phyloP scores from a whole-genome alignment of 2,888 invertebrate species.

The Mythimna loreyi region DNA sequence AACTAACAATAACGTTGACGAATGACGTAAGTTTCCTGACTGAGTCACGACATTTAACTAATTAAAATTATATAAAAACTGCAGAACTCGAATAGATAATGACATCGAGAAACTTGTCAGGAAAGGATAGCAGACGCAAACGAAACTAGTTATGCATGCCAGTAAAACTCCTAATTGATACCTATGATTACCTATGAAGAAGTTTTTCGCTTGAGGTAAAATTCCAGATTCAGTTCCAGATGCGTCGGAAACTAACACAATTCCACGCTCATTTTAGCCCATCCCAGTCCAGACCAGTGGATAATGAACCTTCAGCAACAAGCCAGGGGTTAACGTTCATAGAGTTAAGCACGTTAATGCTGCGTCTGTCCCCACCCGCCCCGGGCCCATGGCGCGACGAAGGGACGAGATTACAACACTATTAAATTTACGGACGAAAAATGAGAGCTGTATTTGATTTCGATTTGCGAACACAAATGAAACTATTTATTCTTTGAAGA shows the following conservation, averaged over 20 bases:
- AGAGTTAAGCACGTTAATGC: conserved; percentile 60
- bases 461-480: conserved; percentile 65
- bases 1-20: background rate
- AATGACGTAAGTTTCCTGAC: background rate
- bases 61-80: conserved; percentile 7
- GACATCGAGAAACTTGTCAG: conserved; percentile 1
- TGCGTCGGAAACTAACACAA: conserved; percentile 36
- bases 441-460: conserved; percentile 76
- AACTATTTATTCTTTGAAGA: conserved; percentile 56
- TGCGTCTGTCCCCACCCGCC: conserved; percentile 52
- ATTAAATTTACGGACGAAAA: conserved; percentile 78
- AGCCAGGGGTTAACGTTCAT: conserved; percentile 51
- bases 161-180: conserved; percentile 25
- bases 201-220: conserved; percentile 9
- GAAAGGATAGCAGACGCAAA: background rate
- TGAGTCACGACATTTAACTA: conserved; percentile 1
- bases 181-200: conserved; percentile 4
- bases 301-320: conserved; percentile 55
- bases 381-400: conserved; percentile 15
- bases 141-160: conserved; percentile 10
- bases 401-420: conserved; percentile 77
- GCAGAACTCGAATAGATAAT: conserved; percentile 9
- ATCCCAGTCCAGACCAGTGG: conserved; percentile 26
- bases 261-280: conserved; percentile 47
- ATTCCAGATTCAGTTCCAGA: conserved; percentile 23